These are phyloP conservation scores for Pseudomyrmex pallidus DNA, from an alignment of 1,140 invertebrate species.

Conservation along the genomic window DNA sequence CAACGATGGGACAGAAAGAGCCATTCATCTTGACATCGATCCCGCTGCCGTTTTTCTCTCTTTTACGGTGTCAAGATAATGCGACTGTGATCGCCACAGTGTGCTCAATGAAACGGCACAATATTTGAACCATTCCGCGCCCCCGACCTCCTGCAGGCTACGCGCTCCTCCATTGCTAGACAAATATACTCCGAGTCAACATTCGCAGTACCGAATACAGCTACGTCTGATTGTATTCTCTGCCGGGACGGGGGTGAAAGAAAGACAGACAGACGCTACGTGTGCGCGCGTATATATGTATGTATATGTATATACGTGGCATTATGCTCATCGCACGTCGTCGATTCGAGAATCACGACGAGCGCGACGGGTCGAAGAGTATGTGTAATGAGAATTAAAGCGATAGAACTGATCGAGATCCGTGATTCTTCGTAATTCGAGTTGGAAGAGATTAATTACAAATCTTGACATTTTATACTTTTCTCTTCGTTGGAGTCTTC, in stretches of 20 bases:
- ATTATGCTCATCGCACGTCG: slow-evolving; percentile 72
- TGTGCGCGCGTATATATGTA: slow-evolving; percentile 2
- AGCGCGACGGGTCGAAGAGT: background rate
- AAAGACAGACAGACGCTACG: slow-evolving; percentile 60
- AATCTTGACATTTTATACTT: too few relatives aligned
- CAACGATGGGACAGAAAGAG: background rate
- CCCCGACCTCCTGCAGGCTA: slow-evolving; percentile 50
- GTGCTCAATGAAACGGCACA: slow-evolving; percentile 74
- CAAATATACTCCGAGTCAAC: slow-evolving; percentile 85
- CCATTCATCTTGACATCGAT: slow-evolving; percentile 56
- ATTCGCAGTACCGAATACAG: slow-evolving; percentile 82
- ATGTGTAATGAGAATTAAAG: slow-evolving; percentile 38
- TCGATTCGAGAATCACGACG: slow-evolving; percentile 48
- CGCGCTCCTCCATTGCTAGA: slow-evolving; percentile 83
- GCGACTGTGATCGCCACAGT: slow-evolving; percentile 77
- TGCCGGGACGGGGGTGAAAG: slow-evolving; percentile 63
- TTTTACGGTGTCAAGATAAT: slow-evolving; percentile 72
- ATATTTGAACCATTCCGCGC: slow-evolving; percentile 77
- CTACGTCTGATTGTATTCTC: slow-evolving; percentile 78
- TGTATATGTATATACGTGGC: slow-evolving; percentile 63
- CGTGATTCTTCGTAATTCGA: background rate
- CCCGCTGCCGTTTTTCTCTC: slow-evolving; percentile 13
- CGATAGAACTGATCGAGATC: background rate
- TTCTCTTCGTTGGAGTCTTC: background rate
- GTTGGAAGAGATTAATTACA: background rate